Evolutionary conservation across 2,113 vertebrate genomes (phyloP).

Genomic region (Aspidoscelis tigris): DNA sequence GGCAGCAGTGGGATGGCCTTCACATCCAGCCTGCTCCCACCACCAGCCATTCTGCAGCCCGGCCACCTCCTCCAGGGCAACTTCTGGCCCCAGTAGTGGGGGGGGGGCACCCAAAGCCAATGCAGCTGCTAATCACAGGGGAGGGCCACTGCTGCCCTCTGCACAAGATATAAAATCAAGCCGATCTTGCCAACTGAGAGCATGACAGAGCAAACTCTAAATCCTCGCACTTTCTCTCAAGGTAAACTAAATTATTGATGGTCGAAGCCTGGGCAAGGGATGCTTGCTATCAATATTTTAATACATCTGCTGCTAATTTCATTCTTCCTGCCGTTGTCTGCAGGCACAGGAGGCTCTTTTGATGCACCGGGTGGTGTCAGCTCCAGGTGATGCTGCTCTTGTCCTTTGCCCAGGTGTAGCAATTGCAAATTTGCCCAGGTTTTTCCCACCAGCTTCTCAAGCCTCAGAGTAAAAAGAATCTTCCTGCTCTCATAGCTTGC

Average conservation of each 20-base stretch:
- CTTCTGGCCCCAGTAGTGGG: too few relatives aligned
- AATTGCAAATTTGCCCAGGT: too few relatives aligned
- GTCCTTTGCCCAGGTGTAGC: too few relatives aligned
- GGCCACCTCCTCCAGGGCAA: too few relatives aligned
- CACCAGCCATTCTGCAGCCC: too few relatives aligned
- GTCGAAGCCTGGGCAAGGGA: slow-evolving; percentile 83
- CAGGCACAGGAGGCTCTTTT: slow-evolving; percentile 60
- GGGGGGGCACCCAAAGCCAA: slow-evolving; percentile 58
- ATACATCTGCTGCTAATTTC: slow-evolving; percentile 79
- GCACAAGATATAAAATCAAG: slow-evolving; percentile 64
- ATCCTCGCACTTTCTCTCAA: slow-evolving; percentile 85
- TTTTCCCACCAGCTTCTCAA: too few relatives aligned
- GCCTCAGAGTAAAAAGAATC: too few relatives aligned
- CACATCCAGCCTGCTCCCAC: too few relatives aligned
- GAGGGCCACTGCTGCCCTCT: slow-evolving; percentile 57
- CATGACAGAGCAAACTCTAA: slow-evolving; percentile 77
- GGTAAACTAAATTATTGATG: slow-evolving; percentile 95
- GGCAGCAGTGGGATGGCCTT: too few relatives aligned
- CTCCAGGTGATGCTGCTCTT: background rate
- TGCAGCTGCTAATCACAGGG: slow-evolving; percentile 49
- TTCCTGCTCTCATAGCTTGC: too few relatives aligned
- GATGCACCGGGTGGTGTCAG: slow-evolving; percentile 9
- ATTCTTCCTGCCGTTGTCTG: slow-evolving; percentile 64
- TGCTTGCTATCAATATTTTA: slow-evolving; percentile 94
- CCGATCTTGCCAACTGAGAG: slow-evolving; percentile 71